Evolutionary conservation across 2,797 vertebrate species (phyloP).

Genomic region (Acestrorhynchus altus): DNA sequence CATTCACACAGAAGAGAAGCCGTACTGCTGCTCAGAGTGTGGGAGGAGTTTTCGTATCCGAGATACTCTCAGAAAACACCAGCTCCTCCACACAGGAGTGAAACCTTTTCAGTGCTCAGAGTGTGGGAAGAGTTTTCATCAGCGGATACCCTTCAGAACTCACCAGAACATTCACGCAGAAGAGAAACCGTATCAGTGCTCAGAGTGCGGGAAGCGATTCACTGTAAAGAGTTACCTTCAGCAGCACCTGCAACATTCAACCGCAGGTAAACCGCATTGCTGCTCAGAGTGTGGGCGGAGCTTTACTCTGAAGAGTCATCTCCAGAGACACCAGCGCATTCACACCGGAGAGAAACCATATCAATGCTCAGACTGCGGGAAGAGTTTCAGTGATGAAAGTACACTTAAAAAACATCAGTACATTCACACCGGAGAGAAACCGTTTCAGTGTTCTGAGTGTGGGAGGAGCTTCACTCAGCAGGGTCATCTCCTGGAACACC

Average conservation of each 20-base stretch:
- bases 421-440: not conserved
- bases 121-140: not conserved
- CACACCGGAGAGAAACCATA: not conserved
- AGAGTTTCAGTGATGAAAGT: not conserved
- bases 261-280: not conserved
- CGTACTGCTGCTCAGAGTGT: too few relatives aligned
- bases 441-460: not conserved
- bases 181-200: not conserved
- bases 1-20: too few relatives aligned
- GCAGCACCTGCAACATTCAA: not conserved
- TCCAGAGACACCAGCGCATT: not conserved
- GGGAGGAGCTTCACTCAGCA: not conserved
- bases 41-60: too few relatives aligned
- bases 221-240: too few relatives aligned
- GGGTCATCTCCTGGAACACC: not conserved
- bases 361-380: not conserved
- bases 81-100: too few relatives aligned
- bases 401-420: not conserved
- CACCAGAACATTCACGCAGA: not conserved
- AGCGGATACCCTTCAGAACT: not conserved
- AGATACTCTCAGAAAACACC: too few relatives aligned
- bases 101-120: too few relatives aligned
- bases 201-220: not conserved
- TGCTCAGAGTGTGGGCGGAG: not conserved
- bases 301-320: not conserved